A percentile compares a stretch with the other conserved stretches of the same genome.
phyloP scores from a whole-genome alignment of 2,888 invertebrate genomes.

The Hypomecis punctinalis region DNA sequence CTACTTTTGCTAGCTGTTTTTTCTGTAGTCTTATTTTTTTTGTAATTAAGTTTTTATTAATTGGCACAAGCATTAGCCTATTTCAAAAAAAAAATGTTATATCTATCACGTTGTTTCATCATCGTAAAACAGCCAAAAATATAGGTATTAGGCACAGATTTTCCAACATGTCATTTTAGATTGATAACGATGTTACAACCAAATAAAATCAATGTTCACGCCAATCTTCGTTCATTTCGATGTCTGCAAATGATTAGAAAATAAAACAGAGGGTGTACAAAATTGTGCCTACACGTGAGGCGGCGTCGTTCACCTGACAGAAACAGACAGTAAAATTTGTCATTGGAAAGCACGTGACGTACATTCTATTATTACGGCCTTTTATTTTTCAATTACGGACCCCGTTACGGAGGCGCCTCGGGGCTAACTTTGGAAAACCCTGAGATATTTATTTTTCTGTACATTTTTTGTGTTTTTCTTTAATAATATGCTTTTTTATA shows the following conservation, averaged over 20 bases:
- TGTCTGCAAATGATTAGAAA: constrained; percentile 41
- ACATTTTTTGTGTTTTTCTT: constrained; percentile 49
- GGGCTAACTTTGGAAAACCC: constrained; percentile 72
- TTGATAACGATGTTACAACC: not conserved
- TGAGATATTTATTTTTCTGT: constrained; percentile 56
- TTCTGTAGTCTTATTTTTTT: too few species aligned
- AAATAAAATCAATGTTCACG: constrained; percentile 3
- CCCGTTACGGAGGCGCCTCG: constrained; percentile 70
- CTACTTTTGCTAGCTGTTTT: too few species aligned
- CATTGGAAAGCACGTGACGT: constrained; percentile 82
- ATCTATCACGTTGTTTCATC: too few species aligned
- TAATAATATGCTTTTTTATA: constrained; percentile 45
- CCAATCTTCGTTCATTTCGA: constrained; percentile 10
- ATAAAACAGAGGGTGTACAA: constrained; percentile 47
- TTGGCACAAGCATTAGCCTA: too few species aligned
- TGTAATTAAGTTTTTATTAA: too few species aligned
- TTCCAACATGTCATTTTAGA: not conserved
- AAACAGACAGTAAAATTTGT: constrained; percentile 80
- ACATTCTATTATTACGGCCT: constrained; percentile 84
- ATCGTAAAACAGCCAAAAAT: too few species aligned
- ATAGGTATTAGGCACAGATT: too few species aligned
- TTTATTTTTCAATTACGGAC: constrained; percentile 84
- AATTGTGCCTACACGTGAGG: constrained; percentile 61
- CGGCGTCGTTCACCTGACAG: constrained; percentile 76
- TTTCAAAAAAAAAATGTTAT: too few species aligned